A percentile compares a stretch with the other conserved stretches of the same genome.
Conservation (phyloP, 2,888 invertebrate genomes). For the Endotricha flammealis region DNA sequence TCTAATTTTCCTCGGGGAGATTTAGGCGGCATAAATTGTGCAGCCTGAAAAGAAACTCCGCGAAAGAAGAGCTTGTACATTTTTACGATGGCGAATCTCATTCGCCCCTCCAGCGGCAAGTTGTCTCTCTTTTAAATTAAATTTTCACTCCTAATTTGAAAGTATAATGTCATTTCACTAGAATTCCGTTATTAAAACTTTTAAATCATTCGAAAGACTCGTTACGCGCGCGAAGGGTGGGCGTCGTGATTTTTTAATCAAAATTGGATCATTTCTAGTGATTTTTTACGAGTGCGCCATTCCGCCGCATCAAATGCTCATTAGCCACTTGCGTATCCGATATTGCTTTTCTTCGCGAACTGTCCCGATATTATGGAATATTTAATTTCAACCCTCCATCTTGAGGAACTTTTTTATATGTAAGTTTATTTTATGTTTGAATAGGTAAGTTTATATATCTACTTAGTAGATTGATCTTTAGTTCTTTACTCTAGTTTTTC, state of each 20-base stretch:
- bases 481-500: too few species aligned
- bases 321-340: constrained; percentile 74
- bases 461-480: too few species aligned
- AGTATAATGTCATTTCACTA: constrained; percentile 80
- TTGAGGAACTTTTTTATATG: constrained; percentile 36
- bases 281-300: constrained; percentile 74
- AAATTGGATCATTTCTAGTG: constrained; percentile 76
- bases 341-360: constrained; percentile 73
- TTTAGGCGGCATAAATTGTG: constrained; percentile 73
- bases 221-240: constrained; percentile 59
- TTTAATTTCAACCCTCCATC: constrained; percentile 53
- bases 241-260: constrained; percentile 75
- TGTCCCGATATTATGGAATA: constrained; percentile 65
- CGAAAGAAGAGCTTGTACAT: constrained; percentile 74
- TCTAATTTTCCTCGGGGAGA: constrained; percentile 74
- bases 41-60: constrained; percentile 73
- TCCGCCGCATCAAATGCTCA: constrained; percentile 71
- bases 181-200: constrained; percentile 79
- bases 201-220: constrained; percentile 76
- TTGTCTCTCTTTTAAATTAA: constrained; percentile 79
- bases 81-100: constrained; percentile 72
- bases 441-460: too few species aligned
- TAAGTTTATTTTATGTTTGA: too few species aligned
- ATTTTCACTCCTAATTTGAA: constrained; percentile 80
- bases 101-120: constrained; percentile 68